Conservation (phyloP, 2,797 vertebrate species). For the Nannoperca australis region DNA sequence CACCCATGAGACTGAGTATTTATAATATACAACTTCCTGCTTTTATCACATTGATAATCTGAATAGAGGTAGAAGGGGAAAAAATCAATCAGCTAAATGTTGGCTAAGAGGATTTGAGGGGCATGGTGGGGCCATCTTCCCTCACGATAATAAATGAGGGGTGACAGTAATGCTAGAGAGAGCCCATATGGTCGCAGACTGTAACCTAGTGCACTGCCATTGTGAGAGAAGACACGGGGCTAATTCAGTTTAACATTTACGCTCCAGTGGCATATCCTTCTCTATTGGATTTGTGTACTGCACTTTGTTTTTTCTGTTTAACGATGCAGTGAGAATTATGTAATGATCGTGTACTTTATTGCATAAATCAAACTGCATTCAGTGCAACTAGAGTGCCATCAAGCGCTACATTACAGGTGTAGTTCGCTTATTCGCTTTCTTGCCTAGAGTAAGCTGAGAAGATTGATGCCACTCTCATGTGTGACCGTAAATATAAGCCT, state of each 20-base stretch:
- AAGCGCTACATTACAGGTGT: background rate
- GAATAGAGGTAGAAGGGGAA: slow-evolving; percentile 56
- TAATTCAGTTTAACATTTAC: slow-evolving; percentile 70
- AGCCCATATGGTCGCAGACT: slow-evolving; percentile 78
- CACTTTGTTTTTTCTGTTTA: slow-evolving; percentile 42
- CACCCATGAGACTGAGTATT: slow-evolving; percentile 54
- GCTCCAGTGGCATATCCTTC: slow-evolving; percentile 42
- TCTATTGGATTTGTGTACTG: slow-evolving; percentile 51
- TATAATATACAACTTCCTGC: slow-evolving; percentile 74
- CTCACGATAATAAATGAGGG: slow-evolving; percentile 72
- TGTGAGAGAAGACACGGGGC: slow-evolving; percentile 43
- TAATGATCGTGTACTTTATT: slow-evolving; percentile 29
- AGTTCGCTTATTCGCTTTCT: background rate
- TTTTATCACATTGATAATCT: slow-evolving; percentile 77
- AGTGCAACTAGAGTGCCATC: slow-evolving; percentile 1
- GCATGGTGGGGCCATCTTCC: slow-evolving; percentile 65
- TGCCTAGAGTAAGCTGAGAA: slow-evolving; percentile 2
- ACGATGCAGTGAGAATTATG: slow-evolving; percentile 42
- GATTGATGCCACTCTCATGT: background rate
- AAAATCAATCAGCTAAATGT: slow-evolving; percentile 84
- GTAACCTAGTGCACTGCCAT: slow-evolving; percentile 58
- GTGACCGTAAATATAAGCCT: background rate
- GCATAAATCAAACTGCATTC: slow-evolving; percentile 20
- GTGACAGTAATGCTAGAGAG: slow-evolving; percentile 80
- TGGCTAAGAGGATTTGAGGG: slow-evolving; percentile 82